phyloP scores from a whole-genome alignment of 2,113 vertebrate genomes.

The Calyptomena viridis region DNA sequence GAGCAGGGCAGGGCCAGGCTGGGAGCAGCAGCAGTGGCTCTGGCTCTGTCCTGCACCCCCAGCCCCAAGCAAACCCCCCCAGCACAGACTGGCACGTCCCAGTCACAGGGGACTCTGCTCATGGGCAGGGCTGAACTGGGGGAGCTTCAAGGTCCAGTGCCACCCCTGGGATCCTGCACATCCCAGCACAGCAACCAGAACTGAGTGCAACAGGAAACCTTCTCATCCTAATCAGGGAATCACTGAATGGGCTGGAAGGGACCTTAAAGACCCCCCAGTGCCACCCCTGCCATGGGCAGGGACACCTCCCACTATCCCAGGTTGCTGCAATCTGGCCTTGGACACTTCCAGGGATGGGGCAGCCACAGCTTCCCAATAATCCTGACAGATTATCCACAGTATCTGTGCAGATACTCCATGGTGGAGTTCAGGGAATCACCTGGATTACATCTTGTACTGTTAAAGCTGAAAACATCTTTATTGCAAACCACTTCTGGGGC shows the following conservation, averaged over 20 bases:
- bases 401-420: not conserved
- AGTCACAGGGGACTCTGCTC: not conserved
- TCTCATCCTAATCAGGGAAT: not conserved
- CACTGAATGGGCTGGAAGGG: not conserved
- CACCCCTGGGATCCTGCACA: not conserved
- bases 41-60: not conserved
- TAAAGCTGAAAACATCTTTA: slow-evolving; percentile 11
- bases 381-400: too few relatives aligned
- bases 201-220: not conserved
- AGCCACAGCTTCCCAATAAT: not conserved
- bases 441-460: slow-evolving; percentile 3
- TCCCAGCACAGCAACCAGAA: not conserved
- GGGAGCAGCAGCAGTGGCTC: not conserved
- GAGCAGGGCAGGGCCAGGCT: not conserved
- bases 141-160: not conserved
- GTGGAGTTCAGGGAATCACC: not conserved
- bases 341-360: not conserved
- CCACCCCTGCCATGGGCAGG: not conserved
- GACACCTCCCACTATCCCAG: not conserved
- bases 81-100: not conserved
- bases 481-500: not conserved
- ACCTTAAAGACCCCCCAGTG: not conserved
- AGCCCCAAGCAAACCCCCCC: not conserved
- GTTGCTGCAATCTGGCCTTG: not conserved
- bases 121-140: too few relatives aligned